Evolutionary conservation across 2,113 vertebrate species (phyloP).

Genomic region (Cynoglossus semilaevis): DNA sequence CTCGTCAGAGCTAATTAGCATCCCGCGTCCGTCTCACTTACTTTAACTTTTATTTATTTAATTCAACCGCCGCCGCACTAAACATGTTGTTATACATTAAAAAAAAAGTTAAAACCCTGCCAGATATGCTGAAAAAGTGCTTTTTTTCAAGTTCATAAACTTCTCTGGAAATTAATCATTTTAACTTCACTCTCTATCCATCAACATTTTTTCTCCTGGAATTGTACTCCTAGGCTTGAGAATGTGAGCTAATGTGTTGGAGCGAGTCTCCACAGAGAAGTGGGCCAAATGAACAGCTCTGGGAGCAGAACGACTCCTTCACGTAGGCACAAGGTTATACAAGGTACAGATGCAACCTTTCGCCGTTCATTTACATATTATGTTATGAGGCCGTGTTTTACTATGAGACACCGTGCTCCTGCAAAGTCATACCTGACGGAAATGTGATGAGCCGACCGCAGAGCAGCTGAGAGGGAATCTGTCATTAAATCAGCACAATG

Average conservation of each 20-base stretch:
- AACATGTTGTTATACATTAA: neutral
- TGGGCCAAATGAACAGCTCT: too few relatives aligned
- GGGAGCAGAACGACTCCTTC: neutral
- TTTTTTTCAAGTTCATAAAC: too few relatives aligned
- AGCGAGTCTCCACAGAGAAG: neutral
- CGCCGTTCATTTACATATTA: neutral
- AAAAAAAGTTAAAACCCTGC: too few relatives aligned
- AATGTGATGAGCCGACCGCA: too few relatives aligned
- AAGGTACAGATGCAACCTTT: neutral
- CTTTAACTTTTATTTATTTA: neutral
- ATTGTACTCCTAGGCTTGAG: neutral
- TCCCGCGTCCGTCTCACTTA: neutral
- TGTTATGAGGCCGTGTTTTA: constrained; percentile 7
- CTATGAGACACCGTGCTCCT: too few relatives aligned
- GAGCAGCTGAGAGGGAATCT: too few relatives aligned
- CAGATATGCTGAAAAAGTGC: too few relatives aligned
- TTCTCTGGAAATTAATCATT: too few relatives aligned
- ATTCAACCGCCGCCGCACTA: neutral
- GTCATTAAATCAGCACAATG: too few relatives aligned
- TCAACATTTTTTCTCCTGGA: too few relatives aligned
- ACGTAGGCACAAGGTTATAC: neutral
- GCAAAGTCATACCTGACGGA: too few relatives aligned
- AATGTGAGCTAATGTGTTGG: constrained; percentile 2
- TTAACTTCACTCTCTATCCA: too few relatives aligned
- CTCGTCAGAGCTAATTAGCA: neutral